Percentiles rank a stretch among this genome's conserved stretches.
These are phyloP conservation scores for Phodopus roborovskii DNA, from an alignment of 2,113 vertebrate genomes.

Conservation along the genomic window DNA sequence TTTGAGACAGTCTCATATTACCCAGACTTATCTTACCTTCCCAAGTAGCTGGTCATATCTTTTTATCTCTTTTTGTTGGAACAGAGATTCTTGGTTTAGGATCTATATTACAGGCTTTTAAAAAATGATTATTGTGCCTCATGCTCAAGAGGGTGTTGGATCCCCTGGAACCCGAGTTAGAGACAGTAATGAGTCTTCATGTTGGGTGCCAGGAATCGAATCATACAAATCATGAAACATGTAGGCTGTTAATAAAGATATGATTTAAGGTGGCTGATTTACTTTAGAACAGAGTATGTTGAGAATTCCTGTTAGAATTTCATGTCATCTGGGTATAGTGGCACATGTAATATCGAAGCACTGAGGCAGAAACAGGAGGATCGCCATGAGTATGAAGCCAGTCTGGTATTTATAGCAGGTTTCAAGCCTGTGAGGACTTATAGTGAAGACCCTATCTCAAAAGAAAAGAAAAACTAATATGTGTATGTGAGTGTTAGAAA, in stretches of 20 bases:
- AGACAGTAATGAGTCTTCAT: not conserved
- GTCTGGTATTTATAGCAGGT: not conserved
- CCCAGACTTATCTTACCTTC: not conserved
- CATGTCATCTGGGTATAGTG: not conserved
- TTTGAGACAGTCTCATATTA: not conserved
- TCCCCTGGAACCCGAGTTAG: constrained; percentile 9
- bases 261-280: constrained; percentile 36
- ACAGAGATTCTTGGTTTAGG: constrained; percentile 33
- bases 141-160: not conserved
- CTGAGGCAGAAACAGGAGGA: not conserved
- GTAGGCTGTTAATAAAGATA: constrained; percentile 30
- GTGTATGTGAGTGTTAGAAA: constrained; percentile 27
- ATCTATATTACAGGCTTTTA: not conserved
- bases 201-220: not conserved
- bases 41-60: not conserved
- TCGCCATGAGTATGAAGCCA: not conserved
- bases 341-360: not conserved
- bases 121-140: not conserved
- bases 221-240: not conserved
- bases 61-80: constrained; percentile 19
- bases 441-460: not conserved
- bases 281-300: constrained; percentile 10
- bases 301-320: constrained; percentile 44
- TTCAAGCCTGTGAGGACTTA: not conserved
- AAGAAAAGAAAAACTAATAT: not conserved